Evolutionary conservation across 64 coral and sea anemone species (phyloP).

Genomic region (Montipora foliosa): DNA sequence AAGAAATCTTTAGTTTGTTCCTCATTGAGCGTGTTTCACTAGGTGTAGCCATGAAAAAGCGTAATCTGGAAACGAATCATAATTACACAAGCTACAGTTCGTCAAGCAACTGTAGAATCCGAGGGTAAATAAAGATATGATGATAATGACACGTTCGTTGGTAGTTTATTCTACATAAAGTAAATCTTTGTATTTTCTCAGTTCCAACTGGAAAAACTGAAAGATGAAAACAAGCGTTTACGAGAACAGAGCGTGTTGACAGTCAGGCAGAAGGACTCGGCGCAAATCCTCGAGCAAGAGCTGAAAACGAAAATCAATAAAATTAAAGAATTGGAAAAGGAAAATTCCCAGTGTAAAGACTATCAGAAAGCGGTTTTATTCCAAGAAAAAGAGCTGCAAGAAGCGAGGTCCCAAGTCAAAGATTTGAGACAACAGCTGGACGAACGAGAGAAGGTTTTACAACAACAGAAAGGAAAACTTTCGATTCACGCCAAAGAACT

Average conservation of each 20-base stretch:
- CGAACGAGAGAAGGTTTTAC: conserved; percentile 74
- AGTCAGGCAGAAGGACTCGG: conserved; percentile 59
- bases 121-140: not conserved
- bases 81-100: too few species aligned
- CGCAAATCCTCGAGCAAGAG: conserved; percentile 83
- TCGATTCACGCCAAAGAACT: conserved; percentile 82
- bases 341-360: conserved; percentile 75
- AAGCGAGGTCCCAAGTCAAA: conserved; percentile 69
- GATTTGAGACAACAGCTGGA: conserved; percentile 74
- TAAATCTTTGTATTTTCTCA: conserved; percentile 25
- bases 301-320: conserved; percentile 76
- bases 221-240: conserved; percentile 77
- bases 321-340: conserved; percentile 86
- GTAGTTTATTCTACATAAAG: not conserved
- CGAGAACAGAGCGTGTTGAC: conserved; percentile 58
- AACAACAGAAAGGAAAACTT: conserved; percentile 75
- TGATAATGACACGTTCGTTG: not conserved
- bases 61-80: too few species aligned
- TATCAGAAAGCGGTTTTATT: conserved; percentile 92
- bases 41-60: too few species aligned
- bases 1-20: too few species aligned
- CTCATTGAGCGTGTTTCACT: too few species aligned
- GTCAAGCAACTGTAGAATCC: too few species aligned
- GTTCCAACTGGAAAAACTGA: conserved; percentile 78
- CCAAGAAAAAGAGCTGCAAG: conserved; percentile 90